Base-by-base conservation (phyloP, 2,797 vertebrate genomes). In the Chaenodraco wilsoni region DNA sequence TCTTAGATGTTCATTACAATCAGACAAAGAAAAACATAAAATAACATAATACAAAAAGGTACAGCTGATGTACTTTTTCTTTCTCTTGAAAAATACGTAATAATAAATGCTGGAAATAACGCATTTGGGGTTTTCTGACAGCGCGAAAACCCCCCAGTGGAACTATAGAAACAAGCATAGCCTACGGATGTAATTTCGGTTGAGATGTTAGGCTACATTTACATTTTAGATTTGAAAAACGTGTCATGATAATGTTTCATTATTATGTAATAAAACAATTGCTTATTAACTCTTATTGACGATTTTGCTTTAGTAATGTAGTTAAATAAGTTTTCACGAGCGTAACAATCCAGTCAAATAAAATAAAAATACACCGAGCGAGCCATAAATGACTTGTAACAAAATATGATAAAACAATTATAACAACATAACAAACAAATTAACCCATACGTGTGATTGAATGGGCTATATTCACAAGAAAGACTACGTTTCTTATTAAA, bases 81-180 rank as follows among this genome's bases (percentile, higher is more conserved):
- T 4, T 14, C 16, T 43, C 41, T 65, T 3, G 56, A 52, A 69
- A 65, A 65, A 89, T 88, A 88, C 72, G 5, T 63, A 14, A 19
- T 6, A 41, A 4, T 27, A n/a, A 59, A 37, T 2, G 13, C 61
- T 84, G 83, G 78, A 87, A 86, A 89, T 61, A 73, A 74, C 74
- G 17, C 64, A 19, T 43, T 49, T 19, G 62, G 44, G 33, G 54
- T 84, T 83, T 37, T 80, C 59, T 79, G 76, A 66, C 59, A 56
- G 33, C 1, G 69, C 52, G 90, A 92, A 90, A 93, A 91, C 27
- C 85, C 91, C 90, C 88, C 8, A 2, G n/a, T 66, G 78, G 82
- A 86, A 87, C 84, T 43, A 17, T 0, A 69, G 46, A 68, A 76
- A 84, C 50, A 45, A 21, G 19, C 33, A 43, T 0, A 21, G 19